Conservation (phyloP, 2,113 vertebrate species). For the Pseudonaja textilis region DNA sequence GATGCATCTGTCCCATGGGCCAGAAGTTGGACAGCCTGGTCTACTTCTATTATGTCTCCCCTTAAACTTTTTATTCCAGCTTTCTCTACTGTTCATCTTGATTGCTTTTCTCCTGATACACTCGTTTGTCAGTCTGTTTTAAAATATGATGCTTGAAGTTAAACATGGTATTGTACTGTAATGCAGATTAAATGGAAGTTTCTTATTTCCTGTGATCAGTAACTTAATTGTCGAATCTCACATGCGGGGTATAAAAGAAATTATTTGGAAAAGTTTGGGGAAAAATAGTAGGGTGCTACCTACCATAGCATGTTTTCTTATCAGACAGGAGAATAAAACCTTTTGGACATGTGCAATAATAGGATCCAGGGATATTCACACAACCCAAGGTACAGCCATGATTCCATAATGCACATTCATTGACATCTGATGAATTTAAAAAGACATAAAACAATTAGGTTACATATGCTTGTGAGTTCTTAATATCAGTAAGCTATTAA, state of each 20-base stretch:
- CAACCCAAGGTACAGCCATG: constrained; percentile 94
- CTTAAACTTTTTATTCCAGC: not conserved
- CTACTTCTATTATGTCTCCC: not conserved
- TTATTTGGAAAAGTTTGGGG: not conserved
- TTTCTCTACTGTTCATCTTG: not conserved
- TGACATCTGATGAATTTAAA: constrained; percentile 77
- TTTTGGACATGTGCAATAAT: constrained; percentile 89
- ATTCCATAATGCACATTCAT: constrained; percentile 89
- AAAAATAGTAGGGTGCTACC: constrained; percentile 16
- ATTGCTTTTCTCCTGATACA: not conserved
- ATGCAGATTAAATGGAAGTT: not conserved
- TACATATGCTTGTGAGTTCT: rapidly evolving
- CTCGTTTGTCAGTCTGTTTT: not conserved
- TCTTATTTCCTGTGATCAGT: not conserved
- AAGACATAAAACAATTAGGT: not conserved
- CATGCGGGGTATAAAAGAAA: not conserved
- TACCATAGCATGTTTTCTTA: constrained; percentile 85
- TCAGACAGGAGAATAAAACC: constrained; percentile 86
- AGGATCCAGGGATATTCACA: constrained; percentile 89
- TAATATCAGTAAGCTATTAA: not conserved
- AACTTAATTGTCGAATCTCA: not conserved
- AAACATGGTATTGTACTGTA: not conserved
- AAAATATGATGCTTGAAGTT: not conserved
- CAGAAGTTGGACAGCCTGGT: not conserved
- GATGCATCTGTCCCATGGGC: too few relatives aligned